A percentile compares a stretch with the other conserved stretches of the same genome.
Evolutionary conservation across 2,888 invertebrate genomes (phyloP).

Genomic region (Meliscaeva auricollis): DNA sequence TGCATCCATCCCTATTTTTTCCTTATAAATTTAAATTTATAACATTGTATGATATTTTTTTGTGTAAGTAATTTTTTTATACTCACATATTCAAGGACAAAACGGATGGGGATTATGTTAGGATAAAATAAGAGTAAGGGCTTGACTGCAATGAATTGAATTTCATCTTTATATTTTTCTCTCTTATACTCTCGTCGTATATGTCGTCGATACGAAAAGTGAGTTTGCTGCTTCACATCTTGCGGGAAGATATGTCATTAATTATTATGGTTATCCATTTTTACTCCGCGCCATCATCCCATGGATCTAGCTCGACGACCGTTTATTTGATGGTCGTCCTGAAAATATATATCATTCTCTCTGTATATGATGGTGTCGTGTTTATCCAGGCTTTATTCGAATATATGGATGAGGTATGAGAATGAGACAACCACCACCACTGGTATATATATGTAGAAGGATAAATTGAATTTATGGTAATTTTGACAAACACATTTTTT

Average conservation of each 20-base stretch:
- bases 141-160: constrained; percentile 36
- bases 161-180: constrained; percentile 29
- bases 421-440: neutral
- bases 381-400: neutral
- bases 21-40: constrained; percentile 44
- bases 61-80: constrained; percentile 23
- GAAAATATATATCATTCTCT: neutral
- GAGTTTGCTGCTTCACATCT: constrained; percentile 10
- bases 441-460: neutral
- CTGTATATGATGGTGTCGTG: neutral
- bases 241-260: constrained; percentile 40
- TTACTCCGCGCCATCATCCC: neutral
- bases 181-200: neutral
- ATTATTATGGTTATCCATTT: constrained; percentile 53
- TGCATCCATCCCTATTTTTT: neutral
- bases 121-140: neutral
- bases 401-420: constrained; percentile 2
- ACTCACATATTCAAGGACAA: neutral
- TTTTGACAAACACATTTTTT: constrained; percentile 64
- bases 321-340: constrained; percentile 16
- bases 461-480: constrained; percentile 70
- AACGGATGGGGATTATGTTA: neutral
- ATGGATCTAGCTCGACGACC: neutral
- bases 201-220: neutral
- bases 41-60: constrained; percentile 20